Evolutionary conservation across 2,113 vertebrate species (phyloP), one percentile per base, ranked within the genome.

Genomic region (Lonchura striata): DNA sequence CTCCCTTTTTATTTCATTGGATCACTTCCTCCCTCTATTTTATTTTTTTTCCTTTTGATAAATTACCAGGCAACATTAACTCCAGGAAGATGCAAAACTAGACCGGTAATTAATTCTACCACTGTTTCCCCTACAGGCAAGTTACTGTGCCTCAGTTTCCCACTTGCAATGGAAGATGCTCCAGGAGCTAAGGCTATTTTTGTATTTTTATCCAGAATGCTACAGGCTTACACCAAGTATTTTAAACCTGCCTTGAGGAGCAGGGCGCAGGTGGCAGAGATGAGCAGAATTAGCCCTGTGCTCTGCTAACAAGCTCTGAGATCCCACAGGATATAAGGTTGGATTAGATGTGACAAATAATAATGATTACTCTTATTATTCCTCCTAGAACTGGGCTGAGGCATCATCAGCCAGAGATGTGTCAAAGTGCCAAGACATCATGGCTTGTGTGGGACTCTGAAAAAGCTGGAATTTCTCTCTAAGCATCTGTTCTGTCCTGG

Each of bases 261-360:
- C 59, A 30, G 87, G 84, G 54, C 47, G 0, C 89, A 92, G 93
- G 82, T 95, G 88, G 93, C 85, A 95, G 85, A 78, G 75, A 92
- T 4, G 56, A 92, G 64, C 57, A 76, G 91, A 96, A 91, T 89
- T 84, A 95, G 91, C 79, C 90, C 88, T 78, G 71, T 47, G 92
- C 91, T 71, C 79, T 78, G 33, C 75, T 94, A 95, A 85, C 85
- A 90, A 42, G 90, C 85, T 83, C 59, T 31, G 71, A 70, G 92
- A 90, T 90, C 96, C 93, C 93, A 83, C 64, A 86, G 85, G 85
- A 95, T 71, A n/a, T 33, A n/a, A 94, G 63, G 44, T 9, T 52
- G 64, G 87, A 90, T 90, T 90, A 90, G 88, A 83, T 57, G 86
- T 93, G 90, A 94, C 92, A 95, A 94, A 94, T 92, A 95, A 81